phyloP scores from a whole-genome alignment of 1,140 invertebrate genomes.

The Schlechtendalia chinensis region DNA sequence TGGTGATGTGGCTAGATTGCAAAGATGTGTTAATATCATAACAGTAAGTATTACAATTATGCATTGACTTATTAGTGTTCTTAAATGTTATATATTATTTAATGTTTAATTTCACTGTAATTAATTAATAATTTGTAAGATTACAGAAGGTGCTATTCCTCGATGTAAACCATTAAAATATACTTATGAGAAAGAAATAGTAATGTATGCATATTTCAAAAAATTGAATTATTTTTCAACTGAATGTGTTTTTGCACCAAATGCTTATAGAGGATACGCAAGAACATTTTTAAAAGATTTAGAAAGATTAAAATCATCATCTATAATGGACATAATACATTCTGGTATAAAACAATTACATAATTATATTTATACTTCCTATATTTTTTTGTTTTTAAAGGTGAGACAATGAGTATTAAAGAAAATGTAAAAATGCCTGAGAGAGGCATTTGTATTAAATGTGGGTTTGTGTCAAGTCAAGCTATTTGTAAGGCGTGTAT shows the following conservation, averaged over 20 bases:
- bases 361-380: background rate
- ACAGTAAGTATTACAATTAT: constrained; percentile 64
- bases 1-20: constrained; percentile 91
- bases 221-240: constrained; percentile 98
- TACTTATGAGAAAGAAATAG: constrained; percentile 99
- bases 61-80: no score
- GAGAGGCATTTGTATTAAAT: constrained; percentile 77
- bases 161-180: constrained; percentile 98
- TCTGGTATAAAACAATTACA: constrained; percentile 66
- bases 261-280: constrained; percentile 94
- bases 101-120: background rate
- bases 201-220: constrained; percentile 98
- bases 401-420: constrained; percentile 82
- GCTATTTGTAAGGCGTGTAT: constrained; percentile 95
- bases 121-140: constrained; percentile 58
- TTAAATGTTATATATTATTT: no score
- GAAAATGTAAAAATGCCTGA: constrained; percentile 78
- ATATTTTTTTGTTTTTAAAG: constrained; percentile 57
- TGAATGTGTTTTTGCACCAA: constrained; percentile 97
- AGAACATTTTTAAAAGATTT: constrained; percentile 92
- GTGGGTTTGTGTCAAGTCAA: constrained; percentile 95
- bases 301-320: constrained; percentile 88
- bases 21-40: constrained; percentile 84
- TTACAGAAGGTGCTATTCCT: constrained; percentile 82
- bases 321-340: constrained; percentile 97